Evolutionary conservation across 2,888 invertebrate genomes (phyloP), one percentile per base, ranked within the genome.

Genomic region (Cephus pygmeus): DNA sequence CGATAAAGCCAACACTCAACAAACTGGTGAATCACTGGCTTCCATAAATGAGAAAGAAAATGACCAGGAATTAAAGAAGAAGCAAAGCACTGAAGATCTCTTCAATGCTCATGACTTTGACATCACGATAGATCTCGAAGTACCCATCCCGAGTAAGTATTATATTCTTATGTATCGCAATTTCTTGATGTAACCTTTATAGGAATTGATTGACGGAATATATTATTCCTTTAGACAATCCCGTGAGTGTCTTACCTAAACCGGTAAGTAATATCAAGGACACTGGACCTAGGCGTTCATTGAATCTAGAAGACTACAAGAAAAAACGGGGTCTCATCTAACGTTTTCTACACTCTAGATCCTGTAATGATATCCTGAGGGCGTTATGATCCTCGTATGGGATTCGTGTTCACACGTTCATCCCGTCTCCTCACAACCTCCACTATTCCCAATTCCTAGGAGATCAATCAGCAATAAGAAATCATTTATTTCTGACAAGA

Each of bases 221-320:
- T 81, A 81, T 84, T 86, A 87, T 87, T 85, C 80, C 94, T 94
- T 88, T 92, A 95, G 95, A 94, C 81, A 94, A 94, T 86, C 93
- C 95, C 69, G 94, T 95, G 4, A 95, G 94, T 85, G 94, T 96
- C 34, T 94, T 96, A 82, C 95, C 96, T 1, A 96, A 96, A 88
- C 95, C 96, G 69, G 93, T 95, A 69, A 94, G 94, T 23, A 95
- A 94, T 87, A 94, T 95, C 77, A 96, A 95, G 90, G 96, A 96
- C 87, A 94, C 96, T 1, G 97, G 96, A 0, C 97, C 98, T 11
- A 95, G 96, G 84, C 92, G 98, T 79, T 97, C 97, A 0, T 92
- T 98, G 73, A 98, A 98, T 90, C 92, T 98, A 82, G 97, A 98
- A 88, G 98, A 98, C 90, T 98, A 98, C 92, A 98, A 98, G 93